Evolutionary conservation across 2,888 invertebrate genomes (phyloP).

Genomic region (Ochlodes sylvanus): DNA sequence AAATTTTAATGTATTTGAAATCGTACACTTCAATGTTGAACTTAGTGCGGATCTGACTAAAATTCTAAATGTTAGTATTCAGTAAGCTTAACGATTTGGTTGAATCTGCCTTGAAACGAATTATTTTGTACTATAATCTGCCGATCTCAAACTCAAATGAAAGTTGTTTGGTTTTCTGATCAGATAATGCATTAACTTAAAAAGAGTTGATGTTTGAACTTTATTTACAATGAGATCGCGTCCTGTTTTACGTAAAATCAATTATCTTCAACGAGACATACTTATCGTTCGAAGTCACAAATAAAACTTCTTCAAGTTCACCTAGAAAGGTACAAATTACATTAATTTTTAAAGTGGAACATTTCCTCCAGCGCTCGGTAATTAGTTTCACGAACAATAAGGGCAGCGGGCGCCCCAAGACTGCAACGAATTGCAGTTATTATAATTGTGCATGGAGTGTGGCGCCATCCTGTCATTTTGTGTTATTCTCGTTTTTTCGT

Average conservation of each 20-base stretch:
- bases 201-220: no score
- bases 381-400: constrained; percentile 6
- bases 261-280: no score
- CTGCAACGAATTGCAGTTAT: constrained; percentile 22
- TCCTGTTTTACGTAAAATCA: no score
- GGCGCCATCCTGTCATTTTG: constrained; percentile 3
- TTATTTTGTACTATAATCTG: no score
- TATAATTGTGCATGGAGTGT: constrained; percentile 21
- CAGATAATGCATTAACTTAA: no score
- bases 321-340: background rate
- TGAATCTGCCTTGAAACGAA: no score
- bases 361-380: background rate
- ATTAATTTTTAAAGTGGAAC: constrained; percentile 1
- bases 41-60: background rate
- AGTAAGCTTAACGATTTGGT: no score
- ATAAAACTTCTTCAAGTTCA: background rate
- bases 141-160: no score
- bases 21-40: background rate
- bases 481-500: constrained; percentile 5
- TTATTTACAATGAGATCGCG: no score
- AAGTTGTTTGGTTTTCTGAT: no score
- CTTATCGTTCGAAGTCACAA: no score
- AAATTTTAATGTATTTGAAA: background rate
- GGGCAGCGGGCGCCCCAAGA: constrained; percentile 3
- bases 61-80: background rate